Evolutionary conservation across 2,888 invertebrate species (phyloP), one percentile per base, ranked within the genome.

Genomic region (Epirrhoe alternata): DNA sequence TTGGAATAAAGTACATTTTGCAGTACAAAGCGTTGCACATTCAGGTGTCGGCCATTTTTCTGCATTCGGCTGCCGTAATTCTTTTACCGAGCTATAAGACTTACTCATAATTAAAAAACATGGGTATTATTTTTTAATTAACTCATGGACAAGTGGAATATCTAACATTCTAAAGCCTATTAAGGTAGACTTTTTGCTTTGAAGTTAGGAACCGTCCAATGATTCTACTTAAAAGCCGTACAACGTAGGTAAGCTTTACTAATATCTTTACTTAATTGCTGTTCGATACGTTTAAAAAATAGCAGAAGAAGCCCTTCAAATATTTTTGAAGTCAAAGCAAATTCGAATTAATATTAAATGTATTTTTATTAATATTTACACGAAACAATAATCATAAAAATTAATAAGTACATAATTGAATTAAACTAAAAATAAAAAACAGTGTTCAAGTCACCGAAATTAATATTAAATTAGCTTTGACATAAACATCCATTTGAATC

Each of bases 21-120:
- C 52, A 30, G 6, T 16, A 38, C 24, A 24, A 33, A 50, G 14
- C 5, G 6, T 49, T 6, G 49, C 14, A 0, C 52, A 45, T 53
- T 61, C 53, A 53, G 38, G 45, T 42, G 53, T 47, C 12, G 61
- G 42, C 47, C 24, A 55, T 50, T 62, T 56, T 42, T 55, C 50
- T 30, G 62, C 62, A 42, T 56, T 62, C 38, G 30, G 55, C 54
- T 61, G 42, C 10, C 31, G 16, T 38, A 55, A 50, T 45, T 49
- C 49, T 16, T 47, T 49, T n/a, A 54, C 35, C 17, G 47, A 50
- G 35, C 24, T 59, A 49, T 6, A 47, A 45, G n/a, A 64, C 14
- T 47, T 47, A 47, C 6, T 14, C 7, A 47, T 16, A 16, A 14
- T 6, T 45, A 14, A 14, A n/a, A 14, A 14, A 16, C 47, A 47